phyloP scores from a whole-genome alignment of 2,888 invertebrate genomes.

The Oxycera nigricornis region DNA sequence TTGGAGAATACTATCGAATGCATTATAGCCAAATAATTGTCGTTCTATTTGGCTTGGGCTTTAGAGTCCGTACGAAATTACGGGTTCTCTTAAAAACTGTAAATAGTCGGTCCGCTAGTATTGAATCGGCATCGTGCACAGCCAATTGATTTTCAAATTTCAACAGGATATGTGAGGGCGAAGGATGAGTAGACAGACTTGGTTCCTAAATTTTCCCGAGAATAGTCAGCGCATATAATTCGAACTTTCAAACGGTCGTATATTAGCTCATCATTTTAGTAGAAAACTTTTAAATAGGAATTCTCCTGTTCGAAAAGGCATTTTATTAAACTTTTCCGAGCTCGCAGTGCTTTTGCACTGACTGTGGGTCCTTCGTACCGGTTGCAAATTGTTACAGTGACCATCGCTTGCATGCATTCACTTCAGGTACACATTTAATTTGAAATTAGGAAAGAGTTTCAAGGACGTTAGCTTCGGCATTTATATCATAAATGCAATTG shows the following conservation, averaged over 20 bases:
- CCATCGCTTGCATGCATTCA: too few relatives aligned
- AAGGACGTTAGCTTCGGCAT: too few relatives aligned
- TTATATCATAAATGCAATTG: too few relatives aligned
- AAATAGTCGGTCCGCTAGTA: background rate
- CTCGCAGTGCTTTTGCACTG: background rate
- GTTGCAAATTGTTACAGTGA: background rate
- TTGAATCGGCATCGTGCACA: background rate
- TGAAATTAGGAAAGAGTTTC: too few relatives aligned
- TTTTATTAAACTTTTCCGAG: constrained; percentile 30
- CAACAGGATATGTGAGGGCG: background rate
- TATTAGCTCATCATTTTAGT: constrained; percentile 33
- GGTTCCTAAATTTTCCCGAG: background rate
- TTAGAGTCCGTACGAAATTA: background rate
- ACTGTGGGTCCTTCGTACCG: background rate
- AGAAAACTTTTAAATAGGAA: constrained; percentile 33
- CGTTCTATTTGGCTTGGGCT: constrained; percentile 14
- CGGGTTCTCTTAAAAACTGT: background rate
- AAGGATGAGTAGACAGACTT: background rate
- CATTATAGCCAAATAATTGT: constrained; percentile 37
- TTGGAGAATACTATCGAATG: constrained; percentile 18
- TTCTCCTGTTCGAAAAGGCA: constrained; percentile 22
- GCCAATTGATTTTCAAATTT: constrained; percentile 32
- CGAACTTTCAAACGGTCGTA: constrained; percentile 14
- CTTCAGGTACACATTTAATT: too few relatives aligned
- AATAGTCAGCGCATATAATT: constrained; percentile 10